phyloP scores from a whole-genome alignment of 2,888 invertebrate genomes.

The Sisyra terminalis region DNA sequence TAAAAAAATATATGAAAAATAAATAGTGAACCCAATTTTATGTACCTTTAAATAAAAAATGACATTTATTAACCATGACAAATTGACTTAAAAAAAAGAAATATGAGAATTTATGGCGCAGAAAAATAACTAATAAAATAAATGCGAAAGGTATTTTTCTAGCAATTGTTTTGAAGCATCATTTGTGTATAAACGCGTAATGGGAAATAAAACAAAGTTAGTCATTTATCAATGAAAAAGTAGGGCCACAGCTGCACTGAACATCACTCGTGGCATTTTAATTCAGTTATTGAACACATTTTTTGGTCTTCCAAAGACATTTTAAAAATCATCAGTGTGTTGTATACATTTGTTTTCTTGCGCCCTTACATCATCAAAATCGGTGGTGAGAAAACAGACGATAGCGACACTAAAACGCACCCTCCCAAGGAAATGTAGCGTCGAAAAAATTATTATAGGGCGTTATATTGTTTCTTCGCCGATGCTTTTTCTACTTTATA shows the following conservation, averaged over 20 bases:
- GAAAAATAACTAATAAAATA: too few species aligned
- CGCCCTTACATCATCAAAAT: slow-evolving; percentile 6
- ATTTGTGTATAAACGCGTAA: neutral
- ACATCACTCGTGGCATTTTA: slow-evolving; percentile 23
- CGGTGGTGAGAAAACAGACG: slow-evolving; percentile 3
- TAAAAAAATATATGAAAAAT: too few species aligned
- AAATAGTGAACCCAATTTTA: too few species aligned
- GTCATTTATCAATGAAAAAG: slow-evolving; percentile 24
- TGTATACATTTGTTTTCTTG: slow-evolving; percentile 8
- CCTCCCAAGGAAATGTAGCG: slow-evolving; percentile 3
- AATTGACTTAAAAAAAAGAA: too few species aligned
- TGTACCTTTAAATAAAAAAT: too few species aligned
- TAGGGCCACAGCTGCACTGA: slow-evolving; percentile 16
- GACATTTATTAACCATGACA: too few species aligned
- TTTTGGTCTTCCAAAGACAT: slow-evolving; percentile 26
- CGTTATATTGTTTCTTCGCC: slow-evolving; percentile 6
- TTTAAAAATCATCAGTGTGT: slow-evolving; percentile 28
- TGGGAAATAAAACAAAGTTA: slow-evolving; percentile 22
- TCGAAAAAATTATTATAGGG: slow-evolving; percentile 5
- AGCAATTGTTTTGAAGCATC: too few species aligned
- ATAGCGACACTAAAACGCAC: neutral
- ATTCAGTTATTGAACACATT: slow-evolving; percentile 31
- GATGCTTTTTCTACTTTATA: slow-evolving; percentile 3
- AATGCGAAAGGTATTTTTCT: too few species aligned
- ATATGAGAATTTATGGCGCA: too few species aligned